phyloP scores from a whole-genome alignment of 1,140 invertebrate species.

The Lepidurus packardi region DNA sequence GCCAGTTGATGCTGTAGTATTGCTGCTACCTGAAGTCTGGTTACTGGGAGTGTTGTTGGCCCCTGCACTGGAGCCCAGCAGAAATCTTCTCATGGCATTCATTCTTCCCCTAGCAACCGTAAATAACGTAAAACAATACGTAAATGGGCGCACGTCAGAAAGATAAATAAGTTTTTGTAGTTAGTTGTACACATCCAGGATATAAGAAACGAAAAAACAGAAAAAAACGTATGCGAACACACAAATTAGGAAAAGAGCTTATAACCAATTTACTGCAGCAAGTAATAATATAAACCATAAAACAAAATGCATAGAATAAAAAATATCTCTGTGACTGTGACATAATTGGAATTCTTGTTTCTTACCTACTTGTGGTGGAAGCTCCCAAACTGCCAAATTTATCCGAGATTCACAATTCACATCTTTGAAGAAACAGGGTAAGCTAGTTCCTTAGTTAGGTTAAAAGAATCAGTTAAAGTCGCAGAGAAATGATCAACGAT shows the following conservation, averaged over 20 bases:
- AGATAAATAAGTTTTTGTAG: too few species aligned
- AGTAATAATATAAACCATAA: too few species aligned
- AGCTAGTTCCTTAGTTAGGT: not conserved
- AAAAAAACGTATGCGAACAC: too few species aligned
- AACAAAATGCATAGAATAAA: too few species aligned
- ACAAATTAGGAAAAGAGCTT: too few species aligned
- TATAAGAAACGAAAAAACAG: too few species aligned
- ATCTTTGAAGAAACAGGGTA: not conserved
- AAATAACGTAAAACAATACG: slow-evolving; percentile 1
- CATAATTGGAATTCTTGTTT: too few species aligned
- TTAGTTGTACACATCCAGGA: too few species aligned
- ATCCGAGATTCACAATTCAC: not conserved
- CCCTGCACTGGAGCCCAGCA: slow-evolving; percentile 30
- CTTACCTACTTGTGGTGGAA: too few species aligned
- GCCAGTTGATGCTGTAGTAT: slow-evolving; percentile 7
- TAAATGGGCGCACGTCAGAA: not conserved
- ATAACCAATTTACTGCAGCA: too few species aligned
- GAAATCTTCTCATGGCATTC: slow-evolving; percentile 36
- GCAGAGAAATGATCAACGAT: not conserved
- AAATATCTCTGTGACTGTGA: too few species aligned
- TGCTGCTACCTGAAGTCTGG: slow-evolving; percentile 22
- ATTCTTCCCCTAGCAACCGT: slow-evolving; percentile 25
- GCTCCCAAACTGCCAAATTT: too few species aligned
- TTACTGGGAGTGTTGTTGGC: slow-evolving; percentile 1
- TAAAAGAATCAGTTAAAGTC: not conserved